These are phyloP conservation scores for Drosophila watanabei DNA, from an alignment of 1,140 invertebrate genomes.

Conservation along the genomic window DNA sequence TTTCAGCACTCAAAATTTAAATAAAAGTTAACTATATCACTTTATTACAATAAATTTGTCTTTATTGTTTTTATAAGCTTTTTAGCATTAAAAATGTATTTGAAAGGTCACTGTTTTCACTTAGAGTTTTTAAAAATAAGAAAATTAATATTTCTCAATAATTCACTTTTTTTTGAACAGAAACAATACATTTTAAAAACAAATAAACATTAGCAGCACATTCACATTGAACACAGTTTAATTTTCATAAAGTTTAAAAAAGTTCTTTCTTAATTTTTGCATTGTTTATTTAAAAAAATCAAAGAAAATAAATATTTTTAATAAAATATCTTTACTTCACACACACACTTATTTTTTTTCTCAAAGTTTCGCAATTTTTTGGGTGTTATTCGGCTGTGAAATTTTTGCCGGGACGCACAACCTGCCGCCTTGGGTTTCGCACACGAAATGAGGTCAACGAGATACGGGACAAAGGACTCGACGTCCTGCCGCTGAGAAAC, in stretches of 20 bases:
- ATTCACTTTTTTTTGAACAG: neutral
- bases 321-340: neutral
- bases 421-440: slow-evolving; percentile 82
- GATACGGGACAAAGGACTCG: slow-evolving; percentile 71
- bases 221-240: neutral
- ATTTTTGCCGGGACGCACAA: slow-evolving; percentile 65
- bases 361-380: slow-evolving; percentile 29
- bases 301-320: slow-evolving; percentile 3
- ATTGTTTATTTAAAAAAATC: neutral
- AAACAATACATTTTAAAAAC: neutral
- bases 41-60: too few species aligned
- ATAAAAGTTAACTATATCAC: too few species aligned
- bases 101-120: neutral
- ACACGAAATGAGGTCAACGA: slow-evolving; percentile 85
- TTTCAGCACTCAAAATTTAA: neutral
- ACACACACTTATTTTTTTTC: slow-evolving; percentile 8
- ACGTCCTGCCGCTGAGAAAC: slow-evolving; percentile 24
- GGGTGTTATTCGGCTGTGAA: slow-evolving; percentile 12
- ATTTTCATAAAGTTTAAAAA: slow-evolving; percentile 9
- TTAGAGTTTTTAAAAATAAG: neutral
- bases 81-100: neutral
- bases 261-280: neutral
- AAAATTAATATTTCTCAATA: neutral
- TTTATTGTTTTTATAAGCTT: neutral
- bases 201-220: neutral